Evolutionary conservation across 2,888 invertebrate genomes (phyloP), one percentile per base, ranked within the genome.

Genomic region (Rhagium mordax): DNA sequence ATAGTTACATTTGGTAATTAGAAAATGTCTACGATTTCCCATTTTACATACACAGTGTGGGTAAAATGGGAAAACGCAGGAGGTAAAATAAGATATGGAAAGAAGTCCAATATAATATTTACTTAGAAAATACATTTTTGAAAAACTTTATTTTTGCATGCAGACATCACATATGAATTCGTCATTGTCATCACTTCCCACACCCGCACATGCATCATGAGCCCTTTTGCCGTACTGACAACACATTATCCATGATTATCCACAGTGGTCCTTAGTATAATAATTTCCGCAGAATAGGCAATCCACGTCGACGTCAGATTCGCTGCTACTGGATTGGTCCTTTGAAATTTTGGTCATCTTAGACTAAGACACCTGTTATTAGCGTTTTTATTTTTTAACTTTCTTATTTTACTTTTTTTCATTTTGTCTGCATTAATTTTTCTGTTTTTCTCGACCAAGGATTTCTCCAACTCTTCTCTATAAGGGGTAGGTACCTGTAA

Each of bases 31-130:
- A 29, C 16, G 33, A 20, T 33, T 41, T 41, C 60, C 41, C 66
- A 55, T 66, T 66, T 66, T 53, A 33, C 29, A 49, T 41, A 66
- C 16, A 53, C 47, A 16, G 55, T 66, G 66, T 66, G 5, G 67
- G 67, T 67, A 57, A 67, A 57, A 67, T 57, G 47, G 57, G 47
- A 61, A 41, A 61, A 13, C 20, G 20, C 48, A 62, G 3, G 48
- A 62, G 62, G 15, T 62, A 62, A 67, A 67, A 67, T 67, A 57
- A 57, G 67, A 67, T 67, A 67, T 41, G 24, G 33, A 47, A 33
- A 69, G 51, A 29, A 61, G 13, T 49, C 51, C 10, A 59, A 69
- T 59, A n/a, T 49, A 29, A 49, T 27, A 51, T 65, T n/a, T n/a
- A n/a, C n/a, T n/a, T n/a, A n/a, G n/a, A n/a, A n/a, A n/a, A n/a